Evolutionary conservation across 2,797 vertebrate genomes (phyloP).

Genomic region (Malacoctenus gilli): DNA sequence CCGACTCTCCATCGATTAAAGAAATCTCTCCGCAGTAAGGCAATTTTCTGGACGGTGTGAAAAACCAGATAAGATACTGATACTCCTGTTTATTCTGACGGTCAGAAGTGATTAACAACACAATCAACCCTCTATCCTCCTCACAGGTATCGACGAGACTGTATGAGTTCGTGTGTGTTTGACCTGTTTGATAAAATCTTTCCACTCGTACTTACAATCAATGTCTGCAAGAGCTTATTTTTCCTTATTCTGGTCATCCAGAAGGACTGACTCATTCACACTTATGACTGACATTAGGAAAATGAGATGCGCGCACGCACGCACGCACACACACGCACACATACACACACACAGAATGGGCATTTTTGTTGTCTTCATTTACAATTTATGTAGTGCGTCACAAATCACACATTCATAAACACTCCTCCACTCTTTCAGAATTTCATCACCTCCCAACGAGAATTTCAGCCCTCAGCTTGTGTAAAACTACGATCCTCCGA

Average conservation of each 20-base stretch:
- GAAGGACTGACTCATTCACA: constrained; percentile 39
- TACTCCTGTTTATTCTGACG: too few species aligned
- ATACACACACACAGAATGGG: constrained; percentile 1
- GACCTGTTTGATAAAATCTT: background rate
- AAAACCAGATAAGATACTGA: too few species aligned
- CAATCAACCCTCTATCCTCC: too few species aligned
- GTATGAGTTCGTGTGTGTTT: too few species aligned
- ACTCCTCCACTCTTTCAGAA: background rate
- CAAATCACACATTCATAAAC: background rate
- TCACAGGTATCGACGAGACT: too few species aligned
- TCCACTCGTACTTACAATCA: too few species aligned
- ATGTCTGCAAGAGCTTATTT: background rate
- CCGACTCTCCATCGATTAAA: too few species aligned
- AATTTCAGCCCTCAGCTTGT: background rate
- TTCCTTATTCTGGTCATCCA: constrained; percentile 5
- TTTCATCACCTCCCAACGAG: too few species aligned
- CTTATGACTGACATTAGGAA: constrained; percentile 18
- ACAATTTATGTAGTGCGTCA: background rate
- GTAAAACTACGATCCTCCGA: constrained; percentile 1
- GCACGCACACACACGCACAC: background rate
- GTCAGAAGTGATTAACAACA: too few species aligned
- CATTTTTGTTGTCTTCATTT: constrained; percentile 6
- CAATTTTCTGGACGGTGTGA: too few species aligned
- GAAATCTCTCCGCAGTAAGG: too few species aligned
- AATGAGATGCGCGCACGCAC: background rate